Conservation (phyloP, 92 coral and sea anemone species). For the Phymanthus crucifer region DNA sequence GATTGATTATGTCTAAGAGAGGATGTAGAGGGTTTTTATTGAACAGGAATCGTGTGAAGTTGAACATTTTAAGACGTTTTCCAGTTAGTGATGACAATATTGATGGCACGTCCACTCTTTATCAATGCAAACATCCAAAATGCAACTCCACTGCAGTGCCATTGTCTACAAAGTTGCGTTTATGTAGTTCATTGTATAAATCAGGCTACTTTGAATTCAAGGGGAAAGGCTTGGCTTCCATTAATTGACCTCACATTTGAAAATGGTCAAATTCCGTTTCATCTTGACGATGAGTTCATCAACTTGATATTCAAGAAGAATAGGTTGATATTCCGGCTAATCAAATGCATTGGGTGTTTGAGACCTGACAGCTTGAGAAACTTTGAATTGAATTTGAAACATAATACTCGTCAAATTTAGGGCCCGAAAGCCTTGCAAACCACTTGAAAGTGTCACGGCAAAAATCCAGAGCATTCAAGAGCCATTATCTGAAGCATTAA, state of each 20-base stretch:
- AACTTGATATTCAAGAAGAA: slow-evolving; percentile 36
- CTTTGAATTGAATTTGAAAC: slow-evolving; percentile 39
- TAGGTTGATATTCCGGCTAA: slow-evolving; percentile 1
- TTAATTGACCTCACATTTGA: not conserved
- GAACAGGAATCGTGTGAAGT: not conserved
- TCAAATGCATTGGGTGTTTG: slow-evolving; percentile 18
- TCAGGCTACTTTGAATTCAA: not conserved
- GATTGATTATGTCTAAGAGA: not conserved
- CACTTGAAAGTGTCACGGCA: slow-evolving; percentile 81
- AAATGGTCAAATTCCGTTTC: slow-evolving; percentile 7
- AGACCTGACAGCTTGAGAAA: slow-evolving; percentile 16
- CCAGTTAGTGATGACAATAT: slow-evolving; percentile 12
- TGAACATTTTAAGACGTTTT: not conserved
- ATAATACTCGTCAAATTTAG: slow-evolving; percentile 55
- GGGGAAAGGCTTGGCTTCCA: not conserved
- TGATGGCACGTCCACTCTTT: slow-evolving; percentile 55
- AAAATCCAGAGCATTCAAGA: slow-evolving; percentile 69
- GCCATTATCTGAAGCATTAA: slow-evolving; percentile 46
- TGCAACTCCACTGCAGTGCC: not conserved
- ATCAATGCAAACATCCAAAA: slow-evolving; percentile 66
- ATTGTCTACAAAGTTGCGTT: not conserved
- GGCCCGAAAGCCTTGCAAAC: slow-evolving; percentile 44
- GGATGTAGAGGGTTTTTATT: not conserved
- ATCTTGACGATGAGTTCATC: slow-evolving; percentile 35
- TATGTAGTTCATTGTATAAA: not conserved